Base-by-base conservation (phyloP, 2,888 invertebrate genomes). In the Aphidius colemani region DNA sequence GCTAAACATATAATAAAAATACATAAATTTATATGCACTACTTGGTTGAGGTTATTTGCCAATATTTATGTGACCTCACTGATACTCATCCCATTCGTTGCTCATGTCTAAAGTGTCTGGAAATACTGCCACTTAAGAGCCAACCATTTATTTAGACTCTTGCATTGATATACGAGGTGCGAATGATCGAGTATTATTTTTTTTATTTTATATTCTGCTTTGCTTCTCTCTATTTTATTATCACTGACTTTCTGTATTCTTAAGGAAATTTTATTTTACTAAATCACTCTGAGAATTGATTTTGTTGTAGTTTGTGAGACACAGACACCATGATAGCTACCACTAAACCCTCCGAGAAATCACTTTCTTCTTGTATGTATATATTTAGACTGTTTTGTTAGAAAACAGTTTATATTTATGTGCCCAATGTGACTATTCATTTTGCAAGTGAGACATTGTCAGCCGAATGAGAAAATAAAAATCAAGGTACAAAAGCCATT, bases 61-160 rank as follows among this genome's bases (percentile, higher is more conserved):
- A 46, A 57, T 57, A 57, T 57, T 57, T 57, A 57, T 57, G 40
- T n/a, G 57, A 57, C 39, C 40, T 39, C 57, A 57, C 46, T 43
- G 11, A 13, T n/a, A 7, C 39, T 51, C 51, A 39, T 51, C 39
- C 7, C 3, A 39, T 51, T 51, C 39, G 51, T 39, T 53, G 10
- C 39, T n/a, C 39, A 39, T 40, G 40, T 30, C 40, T 53, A 10
- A 39, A 30, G 7, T 39, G 40, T 40, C 30, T 53, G 57, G 40
- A 46, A 46, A 46, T 46, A 57, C 39, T 57, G 30, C 48, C 48
- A 57, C 57, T 46, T 46, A 57, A 46, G 39, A 46, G 46, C 40
- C 57, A 57, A 46, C 53, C 30, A 8, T 39, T 30, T 46, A 46
- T 57, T 57, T 39, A 18, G 30, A 13, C 57, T 39, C 39, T 10